Conservation (phyloP, 2,113 vertebrate genomes). For the Bujurquina vittata region DNA sequence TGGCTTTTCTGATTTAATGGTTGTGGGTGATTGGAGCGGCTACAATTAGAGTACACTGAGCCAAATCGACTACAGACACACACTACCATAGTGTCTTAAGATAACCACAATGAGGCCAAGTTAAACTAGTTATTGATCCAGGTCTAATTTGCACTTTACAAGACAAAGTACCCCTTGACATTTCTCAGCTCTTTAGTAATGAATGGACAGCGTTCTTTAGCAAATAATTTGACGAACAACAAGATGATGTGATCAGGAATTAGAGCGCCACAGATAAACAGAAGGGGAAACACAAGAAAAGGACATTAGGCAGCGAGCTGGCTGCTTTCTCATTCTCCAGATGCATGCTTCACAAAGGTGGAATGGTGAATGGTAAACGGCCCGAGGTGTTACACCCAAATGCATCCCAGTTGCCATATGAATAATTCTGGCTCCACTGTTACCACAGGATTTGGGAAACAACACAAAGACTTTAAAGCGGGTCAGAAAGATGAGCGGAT, state of each 20-base stretch:
- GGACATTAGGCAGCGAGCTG: conserved; percentile 19
- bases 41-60: conserved; percentile 13
- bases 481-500: conserved; percentile 38
- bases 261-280: neutral
- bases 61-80: conserved; percentile 42
- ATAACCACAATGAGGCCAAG: conserved; percentile 31
- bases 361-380: conserved; percentile 45
- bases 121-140: conserved; percentile 18
- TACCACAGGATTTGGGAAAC: conserved; percentile 50
- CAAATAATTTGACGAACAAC: neutral
- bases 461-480: conserved; percentile 55
- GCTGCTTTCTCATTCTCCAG: conserved; percentile 45
- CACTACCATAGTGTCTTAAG: conserved; percentile 14
- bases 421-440: conserved; percentile 64
- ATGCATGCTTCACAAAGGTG: conserved; percentile 47
- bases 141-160: neutral
- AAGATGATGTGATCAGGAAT: conserved; percentile 15
- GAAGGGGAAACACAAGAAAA: conserved; percentile 1
- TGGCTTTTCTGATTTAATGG: conserved; percentile 60
- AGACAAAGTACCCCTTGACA: neutral
- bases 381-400: conserved; percentile 60
- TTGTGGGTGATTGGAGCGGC: conserved; percentile 45
- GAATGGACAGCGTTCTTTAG: neutral
- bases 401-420: conserved; percentile 56
- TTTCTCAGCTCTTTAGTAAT: neutral